Conservation (phyloP, 2,888 invertebrate species). For the Dynastes grantii region DNA sequence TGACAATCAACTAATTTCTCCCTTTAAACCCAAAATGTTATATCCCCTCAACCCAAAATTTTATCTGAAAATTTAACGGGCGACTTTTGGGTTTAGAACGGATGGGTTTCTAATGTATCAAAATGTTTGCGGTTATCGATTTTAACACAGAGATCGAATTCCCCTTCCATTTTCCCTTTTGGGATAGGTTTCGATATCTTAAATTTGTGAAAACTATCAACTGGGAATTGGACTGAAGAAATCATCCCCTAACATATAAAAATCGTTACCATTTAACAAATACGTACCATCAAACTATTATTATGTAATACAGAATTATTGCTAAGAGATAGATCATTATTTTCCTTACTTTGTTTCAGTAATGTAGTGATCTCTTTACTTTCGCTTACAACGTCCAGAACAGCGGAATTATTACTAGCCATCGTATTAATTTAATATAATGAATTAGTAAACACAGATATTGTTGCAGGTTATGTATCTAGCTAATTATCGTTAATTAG, state of each 20-base stretch:
- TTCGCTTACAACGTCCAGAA: constrained; percentile 70
- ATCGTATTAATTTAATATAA: constrained; percentile 31
- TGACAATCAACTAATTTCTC: constrained; percentile 78
- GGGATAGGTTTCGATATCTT: too few relatives aligned
- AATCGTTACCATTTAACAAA: not conserved
- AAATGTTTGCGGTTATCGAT: too few relatives aligned
- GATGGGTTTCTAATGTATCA: too few relatives aligned
- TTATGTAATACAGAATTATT: constrained; percentile 66
- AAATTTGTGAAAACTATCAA: too few relatives aligned
- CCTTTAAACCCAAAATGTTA: too few relatives aligned
- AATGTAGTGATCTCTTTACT: constrained; percentile 67
- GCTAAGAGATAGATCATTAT: constrained; percentile 63
- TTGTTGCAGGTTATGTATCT: not conserved
- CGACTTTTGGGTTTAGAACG: too few relatives aligned
- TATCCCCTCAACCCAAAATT: too few relatives aligned
- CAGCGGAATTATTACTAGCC: constrained; percentile 66
- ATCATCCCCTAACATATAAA: constrained; percentile 4
- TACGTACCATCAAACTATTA: constrained; percentile 63
- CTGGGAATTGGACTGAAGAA: constrained; percentile 72
- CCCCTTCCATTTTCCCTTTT: too few relatives aligned
- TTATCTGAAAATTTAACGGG: constrained; percentile 76
- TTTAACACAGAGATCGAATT: too few relatives aligned
- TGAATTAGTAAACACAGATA: not conserved
- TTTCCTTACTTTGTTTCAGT: constrained; percentile 65
- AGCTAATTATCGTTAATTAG: constrained; percentile 24